A percentile compares a stretch with the other conserved stretches of the same genome.
Evolutionary conservation across 2,113 vertebrate genomes (phyloP).

Genomic region (Silurus meridionalis): DNA sequence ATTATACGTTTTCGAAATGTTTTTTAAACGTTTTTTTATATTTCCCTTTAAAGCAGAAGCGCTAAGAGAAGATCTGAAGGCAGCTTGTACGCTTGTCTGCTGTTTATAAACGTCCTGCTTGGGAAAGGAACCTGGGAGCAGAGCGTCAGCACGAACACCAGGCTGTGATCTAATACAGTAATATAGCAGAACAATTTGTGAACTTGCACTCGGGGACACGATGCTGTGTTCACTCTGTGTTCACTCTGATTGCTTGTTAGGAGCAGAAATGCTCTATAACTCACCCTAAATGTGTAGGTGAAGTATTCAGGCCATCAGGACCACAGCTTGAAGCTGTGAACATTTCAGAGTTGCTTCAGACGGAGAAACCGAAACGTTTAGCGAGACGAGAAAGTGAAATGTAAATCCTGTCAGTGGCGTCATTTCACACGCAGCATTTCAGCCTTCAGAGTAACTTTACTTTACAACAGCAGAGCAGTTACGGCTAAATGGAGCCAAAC

Average conservation of each 20-base stretch:
- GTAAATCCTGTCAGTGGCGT: not conserved
- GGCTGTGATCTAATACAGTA: slow-evolving; percentile 26
- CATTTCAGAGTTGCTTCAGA: slow-evolving; percentile 44
- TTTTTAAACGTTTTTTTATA: too few species aligned
- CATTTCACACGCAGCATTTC: not conserved
- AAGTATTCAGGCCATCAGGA: slow-evolving; percentile 42
- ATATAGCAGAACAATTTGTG: not conserved
- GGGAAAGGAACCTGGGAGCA: not conserved
- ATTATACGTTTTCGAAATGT: too few species aligned
- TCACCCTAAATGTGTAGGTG: slow-evolving; percentile 14
- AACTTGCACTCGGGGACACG: slow-evolving; percentile 25
- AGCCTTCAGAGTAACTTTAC: not conserved
- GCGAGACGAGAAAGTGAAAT: not conserved
- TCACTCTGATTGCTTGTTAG: slow-evolving; percentile 31
- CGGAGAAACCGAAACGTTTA: slow-evolving; percentile 5
- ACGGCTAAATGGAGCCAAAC: not conserved
- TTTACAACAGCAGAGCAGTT: not conserved
- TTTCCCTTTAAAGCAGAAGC: not conserved
- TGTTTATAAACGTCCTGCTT: slow-evolving; percentile 1
- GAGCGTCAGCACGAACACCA: slow-evolving; percentile 5
- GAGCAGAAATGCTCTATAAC: slow-evolving; percentile 5
- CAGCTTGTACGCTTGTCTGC: not conserved
- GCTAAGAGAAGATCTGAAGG: not conserved
- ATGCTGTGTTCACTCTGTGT: not conserved
- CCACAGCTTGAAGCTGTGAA: slow-evolving; percentile 25